phyloP scores from a whole-genome alignment of 2,797 vertebrate genomes.

The Periparus ater region DNA sequence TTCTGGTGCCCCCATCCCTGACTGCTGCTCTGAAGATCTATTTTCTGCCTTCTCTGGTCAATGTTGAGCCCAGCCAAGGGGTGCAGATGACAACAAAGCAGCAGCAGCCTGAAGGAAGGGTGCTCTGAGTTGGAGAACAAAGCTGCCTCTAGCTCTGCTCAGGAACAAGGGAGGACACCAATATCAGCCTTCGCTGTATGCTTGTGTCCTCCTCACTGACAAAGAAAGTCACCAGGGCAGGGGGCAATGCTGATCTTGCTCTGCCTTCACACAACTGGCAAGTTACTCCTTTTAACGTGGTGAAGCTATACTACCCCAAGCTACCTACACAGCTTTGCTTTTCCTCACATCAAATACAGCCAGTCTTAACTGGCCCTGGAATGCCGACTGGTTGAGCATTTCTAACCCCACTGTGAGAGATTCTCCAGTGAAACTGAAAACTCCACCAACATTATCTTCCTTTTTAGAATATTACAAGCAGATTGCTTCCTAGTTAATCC shows the following conservation, averaged over 20 bases:
- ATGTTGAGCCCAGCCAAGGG: fast-evolving
- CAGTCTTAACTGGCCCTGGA: neutral
- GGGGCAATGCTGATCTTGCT: neutral
- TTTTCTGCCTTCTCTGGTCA: neutral
- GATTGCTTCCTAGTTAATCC: neutral
- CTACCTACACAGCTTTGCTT: neutral
- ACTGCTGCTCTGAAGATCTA: neutral
- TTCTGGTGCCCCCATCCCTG: neutral
- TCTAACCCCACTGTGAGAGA: neutral
- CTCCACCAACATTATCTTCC: neutral
- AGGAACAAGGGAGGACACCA: neutral
- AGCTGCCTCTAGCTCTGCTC: neutral
- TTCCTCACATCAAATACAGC: neutral
- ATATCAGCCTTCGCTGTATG: neutral
- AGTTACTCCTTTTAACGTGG: neutral
- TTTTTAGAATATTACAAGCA: neutral
- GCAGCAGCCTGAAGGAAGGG: neutral
- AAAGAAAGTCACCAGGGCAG: neutral
- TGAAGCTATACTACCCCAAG: neutral
- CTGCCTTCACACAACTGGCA: neutral
- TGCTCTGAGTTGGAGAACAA: neutral
- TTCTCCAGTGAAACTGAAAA: neutral
- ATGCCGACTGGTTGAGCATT: neutral
- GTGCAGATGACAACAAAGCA: neutral
- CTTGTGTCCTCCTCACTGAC: neutral